Conservation (phyloP, 2,888 invertebrate species). For the Notodonta dromedarius region DNA sequence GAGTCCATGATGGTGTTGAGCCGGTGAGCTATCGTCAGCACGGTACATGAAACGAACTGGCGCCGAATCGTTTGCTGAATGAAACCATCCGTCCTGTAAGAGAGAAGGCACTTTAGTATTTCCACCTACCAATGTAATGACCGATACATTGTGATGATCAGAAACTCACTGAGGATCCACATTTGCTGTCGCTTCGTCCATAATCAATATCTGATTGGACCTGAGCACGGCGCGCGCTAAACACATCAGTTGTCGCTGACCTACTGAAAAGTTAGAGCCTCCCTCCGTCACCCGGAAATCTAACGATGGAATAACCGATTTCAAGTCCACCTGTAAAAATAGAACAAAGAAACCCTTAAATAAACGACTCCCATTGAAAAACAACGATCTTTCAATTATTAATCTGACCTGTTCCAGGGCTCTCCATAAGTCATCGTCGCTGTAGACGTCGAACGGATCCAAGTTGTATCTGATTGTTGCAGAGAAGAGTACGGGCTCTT, state of each 20-base stretch:
- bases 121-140: not conserved
- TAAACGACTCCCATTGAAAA: conserved; percentile 15
- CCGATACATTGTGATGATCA: not conserved
- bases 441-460: conserved; percentile 89
- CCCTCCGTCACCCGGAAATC: conserved; percentile 89
- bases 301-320: conserved; percentile 86
- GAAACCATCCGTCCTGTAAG: conserved; percentile 88
- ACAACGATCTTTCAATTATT: conserved; percentile 20
- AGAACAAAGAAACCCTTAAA: conserved; percentile 7
- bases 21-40: conserved; percentile 95
- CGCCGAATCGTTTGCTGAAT: conserved; percentile 93
- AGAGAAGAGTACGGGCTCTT: conserved; percentile 93
- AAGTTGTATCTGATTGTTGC: conserved; percentile 88
- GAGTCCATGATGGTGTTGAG: conserved; percentile 97
- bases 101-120: conserved; percentile 10
- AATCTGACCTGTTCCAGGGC: conserved; percentile 87
- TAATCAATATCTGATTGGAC: conserved; percentile 92
- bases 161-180: conserved; percentile 90
- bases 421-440: conserved; percentile 88
- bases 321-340: conserved; percentile 87
- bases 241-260: conserved; percentile 95
- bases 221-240: conserved; percentile 94
- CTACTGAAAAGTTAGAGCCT: conserved; percentile 93
- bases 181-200: conserved; percentile 97
- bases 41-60: conserved; percentile 92